Evolutionary conservation across 2,888 invertebrate species (phyloP).

Genomic region (Diplolepis rosae): DNA sequence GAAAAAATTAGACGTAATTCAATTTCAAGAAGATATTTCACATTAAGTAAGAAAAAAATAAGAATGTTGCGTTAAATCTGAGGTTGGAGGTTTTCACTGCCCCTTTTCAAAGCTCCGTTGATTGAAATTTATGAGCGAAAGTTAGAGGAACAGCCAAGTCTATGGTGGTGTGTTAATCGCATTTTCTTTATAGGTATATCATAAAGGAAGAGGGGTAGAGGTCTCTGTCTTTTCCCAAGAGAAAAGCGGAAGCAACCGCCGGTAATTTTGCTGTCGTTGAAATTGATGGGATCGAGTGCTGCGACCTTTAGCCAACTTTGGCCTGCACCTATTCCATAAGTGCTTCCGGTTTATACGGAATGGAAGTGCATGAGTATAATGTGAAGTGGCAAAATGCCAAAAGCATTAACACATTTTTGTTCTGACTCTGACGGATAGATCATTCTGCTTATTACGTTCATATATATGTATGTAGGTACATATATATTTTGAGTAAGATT

Average conservation of each 20-base stretch:
- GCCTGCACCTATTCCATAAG: no score
- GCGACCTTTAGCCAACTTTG: background rate
- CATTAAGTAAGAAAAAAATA: background rate
- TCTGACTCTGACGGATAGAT: conserved; percentile 5
- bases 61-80: background rate
- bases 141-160: background rate
- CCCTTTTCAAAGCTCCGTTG: conserved; percentile 20
- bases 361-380: background rate
- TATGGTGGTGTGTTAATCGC: conserved; percentile 17
- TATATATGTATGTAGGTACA: no score
- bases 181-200: conserved; percentile 28
- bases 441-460: conserved; percentile 19
- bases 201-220: conserved; percentile 16
- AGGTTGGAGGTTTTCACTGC: background rate
- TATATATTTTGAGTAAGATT: conserved; percentile 22
- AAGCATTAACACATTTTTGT: conserved; percentile 29
- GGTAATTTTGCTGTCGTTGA: background rate
- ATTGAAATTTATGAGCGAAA: conserved; percentile 24
- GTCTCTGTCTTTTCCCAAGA: background rate
- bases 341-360: conserved; percentile 4
- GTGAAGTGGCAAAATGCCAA: conserved; percentile 12
- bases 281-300: conserved; percentile 6
- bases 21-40: background rate
- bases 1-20: no score
- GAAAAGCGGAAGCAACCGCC: conserved; percentile 17